phyloP scores from a whole-genome alignment of 2,888 invertebrate genomes.

The Spodoptera picta region DNA sequence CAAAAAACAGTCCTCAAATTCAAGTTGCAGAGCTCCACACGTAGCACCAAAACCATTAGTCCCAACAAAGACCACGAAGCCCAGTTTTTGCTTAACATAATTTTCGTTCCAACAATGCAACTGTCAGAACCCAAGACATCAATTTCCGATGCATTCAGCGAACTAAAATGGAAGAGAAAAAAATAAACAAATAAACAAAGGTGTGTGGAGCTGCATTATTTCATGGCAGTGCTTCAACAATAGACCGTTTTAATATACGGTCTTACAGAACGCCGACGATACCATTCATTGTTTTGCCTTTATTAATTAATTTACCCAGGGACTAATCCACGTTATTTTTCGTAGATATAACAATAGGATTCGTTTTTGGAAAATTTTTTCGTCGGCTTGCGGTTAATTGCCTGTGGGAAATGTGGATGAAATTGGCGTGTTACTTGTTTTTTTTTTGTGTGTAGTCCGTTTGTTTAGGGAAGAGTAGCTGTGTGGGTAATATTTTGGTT shows the following conservation, averaged over 20 bases:
- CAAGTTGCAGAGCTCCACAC: not conserved
- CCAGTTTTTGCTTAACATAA: slow-evolving; percentile 21
- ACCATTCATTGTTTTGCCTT: slow-evolving; percentile 67
- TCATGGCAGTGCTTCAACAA: slow-evolving; percentile 56
- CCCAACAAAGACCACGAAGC: slow-evolving; percentile 4
- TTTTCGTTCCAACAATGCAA: slow-evolving; percentile 42
- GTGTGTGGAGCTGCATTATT: slow-evolving; percentile 59
- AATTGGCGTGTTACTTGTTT: slow-evolving; percentile 11
- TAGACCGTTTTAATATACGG: slow-evolving; percentile 68
- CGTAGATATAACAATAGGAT: slow-evolving; percentile 53
- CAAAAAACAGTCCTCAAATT: not conserved
- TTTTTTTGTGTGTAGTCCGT: slow-evolving; percentile 9
- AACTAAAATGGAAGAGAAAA: slow-evolving; percentile 51
- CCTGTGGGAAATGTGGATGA: slow-evolving; percentile 42
- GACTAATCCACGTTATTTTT: slow-evolving; percentile 66
- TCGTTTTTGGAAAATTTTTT: slow-evolving; percentile 49
- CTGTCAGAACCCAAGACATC: slow-evolving; percentile 49
- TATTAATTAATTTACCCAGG: slow-evolving; percentile 68
- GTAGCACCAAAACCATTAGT: slow-evolving; percentile 11
- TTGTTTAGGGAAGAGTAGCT: slow-evolving; percentile 16
- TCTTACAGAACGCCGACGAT: slow-evolving; percentile 51
- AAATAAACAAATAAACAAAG: slow-evolving; percentile 47
- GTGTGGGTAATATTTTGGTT: slow-evolving; percentile 1
- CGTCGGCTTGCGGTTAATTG: slow-evolving; percentile 50
- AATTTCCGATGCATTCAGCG: slow-evolving; percentile 57